Percentiles rank a stretch among this genome's conserved stretches.
These are phyloP conservation scores for Brachypteracias leptosomus DNA, from an alignment of 2,113 vertebrate species.

Conservation along the genomic window DNA sequence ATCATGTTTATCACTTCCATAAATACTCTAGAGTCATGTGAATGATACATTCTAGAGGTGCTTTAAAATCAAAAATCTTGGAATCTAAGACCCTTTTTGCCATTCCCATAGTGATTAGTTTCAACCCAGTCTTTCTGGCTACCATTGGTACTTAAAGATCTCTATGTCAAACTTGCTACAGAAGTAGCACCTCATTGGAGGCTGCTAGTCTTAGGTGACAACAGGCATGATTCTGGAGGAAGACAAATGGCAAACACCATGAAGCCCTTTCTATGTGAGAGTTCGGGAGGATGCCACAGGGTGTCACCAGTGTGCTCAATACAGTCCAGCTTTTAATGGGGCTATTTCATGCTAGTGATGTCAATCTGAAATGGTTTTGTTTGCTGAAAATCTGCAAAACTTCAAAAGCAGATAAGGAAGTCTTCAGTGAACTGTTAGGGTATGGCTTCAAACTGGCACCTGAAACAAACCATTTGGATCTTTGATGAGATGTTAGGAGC, in stretches of 20 bases:
- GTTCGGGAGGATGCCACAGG: background rate
- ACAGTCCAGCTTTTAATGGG: background rate
- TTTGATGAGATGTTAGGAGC: background rate
- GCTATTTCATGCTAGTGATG: background rate
- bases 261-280: background rate
- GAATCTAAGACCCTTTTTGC: background rate
- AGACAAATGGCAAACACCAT: rapidly evolving
- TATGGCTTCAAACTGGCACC: background rate
- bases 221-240: background rate
- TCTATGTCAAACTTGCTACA: background rate
- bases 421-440: background rate
- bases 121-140: background rate
- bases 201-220: background rate
- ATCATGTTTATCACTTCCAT: background rate
- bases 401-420: background rate
- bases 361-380: background rate
- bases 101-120: background rate
- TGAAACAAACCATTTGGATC: background rate
- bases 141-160: background rate
- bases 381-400: background rate
- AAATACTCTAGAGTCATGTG: background rate
- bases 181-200: rapidly evolving
- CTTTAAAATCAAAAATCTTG: background rate
- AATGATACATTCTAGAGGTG: background rate
- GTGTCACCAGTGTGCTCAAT: background rate